phyloP scores from a whole-genome alignment of 2,797 vertebrate species.

The Acestrorhynchus altus region DNA sequence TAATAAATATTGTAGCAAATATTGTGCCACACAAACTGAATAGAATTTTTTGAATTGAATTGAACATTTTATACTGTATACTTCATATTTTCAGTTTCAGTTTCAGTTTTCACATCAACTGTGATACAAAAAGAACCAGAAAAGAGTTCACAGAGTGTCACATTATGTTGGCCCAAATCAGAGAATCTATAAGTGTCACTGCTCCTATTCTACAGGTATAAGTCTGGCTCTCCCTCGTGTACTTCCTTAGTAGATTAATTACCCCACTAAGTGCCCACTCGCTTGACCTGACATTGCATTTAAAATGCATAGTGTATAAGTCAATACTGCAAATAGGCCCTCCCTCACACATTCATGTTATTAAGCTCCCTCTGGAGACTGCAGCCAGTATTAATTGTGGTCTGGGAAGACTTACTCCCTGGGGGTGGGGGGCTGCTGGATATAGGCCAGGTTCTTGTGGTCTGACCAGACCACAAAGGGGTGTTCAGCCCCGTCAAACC shows the following conservation, averaged over 20 bases:
- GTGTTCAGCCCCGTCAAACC: no score
- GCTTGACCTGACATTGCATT: slow-evolving; percentile 78
- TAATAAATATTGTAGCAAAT: no score
- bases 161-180: slow-evolving; percentile 32
- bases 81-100: not conserved
- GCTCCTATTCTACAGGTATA: slow-evolving; percentile 64
- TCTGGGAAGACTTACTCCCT: slow-evolving; percentile 70
- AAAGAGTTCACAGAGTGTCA: slow-evolving; percentile 39
- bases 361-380: slow-evolving; percentile 71
- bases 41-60: no score
- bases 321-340: slow-evolving; percentile 81
- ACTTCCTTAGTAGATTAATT: slow-evolving; percentile 77
- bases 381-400: slow-evolving; percentile 72
- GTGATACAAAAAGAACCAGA: not conserved
- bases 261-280: slow-evolving; percentile 69
- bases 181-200: slow-evolving; percentile 51
- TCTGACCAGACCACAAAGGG: no score
- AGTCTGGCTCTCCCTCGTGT: slow-evolving; percentile 68
- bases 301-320: slow-evolving; percentile 81
- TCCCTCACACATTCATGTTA: slow-evolving; percentile 81
- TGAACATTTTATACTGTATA: no score
- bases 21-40: no score
- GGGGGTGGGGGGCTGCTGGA: no score
- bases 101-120: not conserved
- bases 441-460: no score